Conservation (phyloP, 2,888 invertebrate genomes). For the Cataglyphis albicans region DNA sequence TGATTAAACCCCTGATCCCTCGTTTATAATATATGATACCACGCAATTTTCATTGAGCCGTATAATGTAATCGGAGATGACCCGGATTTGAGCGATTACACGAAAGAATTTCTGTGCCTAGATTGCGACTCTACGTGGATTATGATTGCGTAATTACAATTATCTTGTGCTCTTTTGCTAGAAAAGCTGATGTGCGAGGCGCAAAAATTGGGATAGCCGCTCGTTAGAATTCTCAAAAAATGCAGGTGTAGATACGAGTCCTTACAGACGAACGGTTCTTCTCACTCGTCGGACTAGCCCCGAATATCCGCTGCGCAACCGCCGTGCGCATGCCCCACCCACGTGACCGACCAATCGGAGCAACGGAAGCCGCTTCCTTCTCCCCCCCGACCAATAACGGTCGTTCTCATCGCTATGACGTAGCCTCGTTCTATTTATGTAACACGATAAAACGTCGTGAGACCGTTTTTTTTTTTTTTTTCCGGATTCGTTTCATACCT, state of each 20-base stretch:
- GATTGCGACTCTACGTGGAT: constrained; percentile 31
- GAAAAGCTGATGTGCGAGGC: constrained; percentile 53
- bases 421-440: constrained; percentile 75
- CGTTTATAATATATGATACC: background rate
- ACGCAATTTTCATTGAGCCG: background rate
- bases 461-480: background rate
- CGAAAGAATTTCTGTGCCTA: constrained; percentile 35
- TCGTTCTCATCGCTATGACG: background rate
- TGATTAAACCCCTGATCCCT: background rate
- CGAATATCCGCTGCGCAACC: constrained; percentile 71
- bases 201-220: constrained; percentile 51
- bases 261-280: constrained; percentile 68
- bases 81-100: background rate
- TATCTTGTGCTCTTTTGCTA: constrained; percentile 49
- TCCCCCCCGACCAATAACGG: constrained; percentile 65
- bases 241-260: constrained; percentile 70
- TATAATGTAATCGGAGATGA: background rate
- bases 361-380: constrained; percentile 35
- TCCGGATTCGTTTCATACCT: constrained; percentile 22
- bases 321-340: constrained; percentile 70
- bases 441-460: constrained; percentile 60
- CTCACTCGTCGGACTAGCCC: constrained; percentile 76
- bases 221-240: constrained; percentile 73
- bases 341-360: constrained; percentile 73
- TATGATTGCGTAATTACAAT: constrained; percentile 47